phyloP scores from a whole-genome alignment of 2,888 invertebrate species.

The Tetragnatha montana region DNA sequence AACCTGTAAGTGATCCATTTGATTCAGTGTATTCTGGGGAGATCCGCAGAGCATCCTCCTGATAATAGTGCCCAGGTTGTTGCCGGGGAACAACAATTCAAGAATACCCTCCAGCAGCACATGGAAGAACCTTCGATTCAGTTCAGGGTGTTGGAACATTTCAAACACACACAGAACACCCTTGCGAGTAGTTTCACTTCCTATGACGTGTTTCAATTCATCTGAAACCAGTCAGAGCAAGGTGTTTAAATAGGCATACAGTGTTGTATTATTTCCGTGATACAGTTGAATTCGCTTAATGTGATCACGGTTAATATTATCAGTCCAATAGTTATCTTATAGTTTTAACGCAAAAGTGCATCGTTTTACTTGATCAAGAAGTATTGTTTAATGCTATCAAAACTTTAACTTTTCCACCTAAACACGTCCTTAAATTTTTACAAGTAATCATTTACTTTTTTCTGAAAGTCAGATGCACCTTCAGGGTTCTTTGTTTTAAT shows the following conservation, averaged over 20 bases:
- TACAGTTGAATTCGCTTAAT: too few relatives aligned
- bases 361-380: too few relatives aligned
- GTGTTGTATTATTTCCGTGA: too few relatives aligned
- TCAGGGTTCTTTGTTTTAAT: too few relatives aligned
- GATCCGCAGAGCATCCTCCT: conserved; percentile 82
- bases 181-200: conserved; percentile 89
- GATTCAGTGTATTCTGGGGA: conserved; percentile 64
- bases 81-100: conserved; percentile 86
- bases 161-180: conserved; percentile 90
- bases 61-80: conserved; percentile 84
- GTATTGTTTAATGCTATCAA: neutral
- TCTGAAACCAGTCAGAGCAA: conserved; percentile 79
- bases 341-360: neutral
- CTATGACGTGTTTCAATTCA: conserved; percentile 91
- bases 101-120: conserved; percentile 89
- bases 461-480: too few relatives aligned
- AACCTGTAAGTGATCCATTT: conserved; percentile 49
- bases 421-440: too few relatives aligned
- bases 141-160: conserved; percentile 88
- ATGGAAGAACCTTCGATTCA: conserved; percentile 88
- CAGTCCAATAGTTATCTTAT: neutral
- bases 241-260: neutral
- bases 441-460: too few relatives aligned
- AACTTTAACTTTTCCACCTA: neutral
- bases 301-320: neutral